phyloP scores from a whole-genome alignment of 2,888 invertebrate species.

The Molorchus minor region DNA sequence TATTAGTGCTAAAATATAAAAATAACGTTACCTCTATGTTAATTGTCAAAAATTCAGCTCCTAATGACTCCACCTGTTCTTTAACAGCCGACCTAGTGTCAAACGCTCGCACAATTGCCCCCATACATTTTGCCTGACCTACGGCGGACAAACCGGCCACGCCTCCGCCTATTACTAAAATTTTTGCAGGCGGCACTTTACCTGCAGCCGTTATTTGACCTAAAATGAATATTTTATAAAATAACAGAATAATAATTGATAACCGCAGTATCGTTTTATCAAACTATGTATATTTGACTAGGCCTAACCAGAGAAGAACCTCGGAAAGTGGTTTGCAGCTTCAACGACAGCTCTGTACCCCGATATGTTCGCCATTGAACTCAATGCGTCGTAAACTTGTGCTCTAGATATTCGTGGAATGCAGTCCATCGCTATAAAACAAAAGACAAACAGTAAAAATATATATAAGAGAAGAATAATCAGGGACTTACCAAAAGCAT shows the following conservation, averaged over 20 bases:
- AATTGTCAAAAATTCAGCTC: constrained; percentile 87
- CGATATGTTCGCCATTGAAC: constrained; percentile 91
- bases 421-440: constrained; percentile 81
- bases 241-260: neutral
- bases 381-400: constrained; percentile 89
- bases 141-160: constrained; percentile 89
- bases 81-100: constrained; percentile 85
- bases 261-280: too few species aligned
- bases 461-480: neutral
- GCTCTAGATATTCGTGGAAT: constrained; percentile 88
- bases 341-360: constrained; percentile 90
- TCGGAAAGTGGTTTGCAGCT: constrained; percentile 88
- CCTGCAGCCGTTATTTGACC: constrained; percentile 92
- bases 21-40: constrained; percentile 76
- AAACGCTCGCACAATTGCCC: constrained; percentile 87
- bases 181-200: constrained; percentile 88
- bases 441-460: constrained; percentile 13
- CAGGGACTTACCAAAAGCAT: constrained; percentile 76
- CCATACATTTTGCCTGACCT: constrained; percentile 88
- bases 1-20: too few species aligned
- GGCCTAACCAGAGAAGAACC: constrained; percentile 82
- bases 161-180: constrained; percentile 88
- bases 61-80: constrained; percentile 87
- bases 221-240: constrained; percentile 50
- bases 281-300: neutral